Evolutionary conservation across 2,797 vertebrate species (phyloP).

Genomic region (Orestias chungarensis): DNA sequence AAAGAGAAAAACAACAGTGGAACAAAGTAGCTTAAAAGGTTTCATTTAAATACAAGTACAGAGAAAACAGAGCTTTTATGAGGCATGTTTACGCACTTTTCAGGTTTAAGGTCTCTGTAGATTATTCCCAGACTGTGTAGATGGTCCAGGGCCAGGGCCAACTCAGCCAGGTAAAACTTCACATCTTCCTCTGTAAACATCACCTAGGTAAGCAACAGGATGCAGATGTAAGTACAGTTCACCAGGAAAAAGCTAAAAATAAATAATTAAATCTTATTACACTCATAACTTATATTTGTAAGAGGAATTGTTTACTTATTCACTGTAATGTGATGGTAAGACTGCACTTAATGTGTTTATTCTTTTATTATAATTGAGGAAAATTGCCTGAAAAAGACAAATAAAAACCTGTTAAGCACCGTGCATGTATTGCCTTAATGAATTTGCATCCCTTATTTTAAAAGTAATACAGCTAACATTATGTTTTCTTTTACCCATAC

Average conservation of each 20-base stretch:
- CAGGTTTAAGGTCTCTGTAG: slow-evolving; percentile 97
- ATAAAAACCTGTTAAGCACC: not conserved
- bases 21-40: not conserved
- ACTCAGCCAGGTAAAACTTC: slow-evolving; percentile 97
- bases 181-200: slow-evolving; percentile 99
- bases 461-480: not conserved
- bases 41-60: not conserved
- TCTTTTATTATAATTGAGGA: not conserved
- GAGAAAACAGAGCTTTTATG: not conserved
- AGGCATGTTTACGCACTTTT: slow-evolving; percentile 83
- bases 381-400: not conserved
- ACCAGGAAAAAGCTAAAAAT: not conserved
- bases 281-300: not conserved
- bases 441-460: not conserved
- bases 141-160: slow-evolving; percentile 95
- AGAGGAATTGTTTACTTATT: not conserved
- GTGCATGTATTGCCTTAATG: not conserved
- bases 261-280: not conserved
- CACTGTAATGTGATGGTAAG: not conserved
- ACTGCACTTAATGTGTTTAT: not conserved
- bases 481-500: not conserved
- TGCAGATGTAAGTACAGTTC: not conserved
- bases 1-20: not conserved
- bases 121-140: slow-evolving; percentile 96
- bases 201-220: slow-evolving; percentile 77